These are phyloP conservation scores for Lottia gigantea DNA, from an alignment of 2,888 invertebrate species.

Conservation along the genomic window DNA sequence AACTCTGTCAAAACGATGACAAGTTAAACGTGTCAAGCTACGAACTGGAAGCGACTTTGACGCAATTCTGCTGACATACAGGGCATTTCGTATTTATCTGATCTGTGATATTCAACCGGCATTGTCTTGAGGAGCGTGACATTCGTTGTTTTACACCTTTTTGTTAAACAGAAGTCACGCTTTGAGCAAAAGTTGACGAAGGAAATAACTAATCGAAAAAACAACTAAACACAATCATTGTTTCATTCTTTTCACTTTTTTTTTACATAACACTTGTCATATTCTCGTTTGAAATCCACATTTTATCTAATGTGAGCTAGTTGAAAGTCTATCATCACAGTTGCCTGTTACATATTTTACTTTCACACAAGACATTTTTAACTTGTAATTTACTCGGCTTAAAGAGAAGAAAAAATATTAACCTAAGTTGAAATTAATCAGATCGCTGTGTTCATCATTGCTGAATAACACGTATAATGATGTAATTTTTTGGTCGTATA, in stretches of 20 bases:
- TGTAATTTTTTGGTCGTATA: too few species aligned
- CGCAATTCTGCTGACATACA: conserved; percentile 20
- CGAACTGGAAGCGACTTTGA: conserved; percentile 11
- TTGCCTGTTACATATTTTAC: too few species aligned
- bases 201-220: conserved; percentile 16
- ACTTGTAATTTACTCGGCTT: too few species aligned
- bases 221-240: conserved; percentile 14
- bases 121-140: conserved; percentile 22
- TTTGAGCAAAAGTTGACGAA: conserved; percentile 18
- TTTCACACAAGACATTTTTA: too few species aligned
- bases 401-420: too few species aligned
- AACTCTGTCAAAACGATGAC: conserved; percentile 19
- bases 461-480: too few species aligned
- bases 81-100: conserved; percentile 25
- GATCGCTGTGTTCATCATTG: too few species aligned
- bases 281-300: background rate
- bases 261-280: conserved; percentile 3
- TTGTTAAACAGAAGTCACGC: conserved; percentile 22
- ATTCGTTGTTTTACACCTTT: conserved; percentile 22
- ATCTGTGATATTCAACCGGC: conserved; percentile 17
- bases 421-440: too few species aligned
- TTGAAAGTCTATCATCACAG: too few species aligned
- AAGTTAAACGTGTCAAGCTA: conserved; percentile 17
- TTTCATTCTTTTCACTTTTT: conserved; percentile 5
- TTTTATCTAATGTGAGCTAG: too few species aligned